phyloP scores from a whole-genome alignment of 2,888 invertebrate genomes.

The Craniophora ligustri region DNA sequence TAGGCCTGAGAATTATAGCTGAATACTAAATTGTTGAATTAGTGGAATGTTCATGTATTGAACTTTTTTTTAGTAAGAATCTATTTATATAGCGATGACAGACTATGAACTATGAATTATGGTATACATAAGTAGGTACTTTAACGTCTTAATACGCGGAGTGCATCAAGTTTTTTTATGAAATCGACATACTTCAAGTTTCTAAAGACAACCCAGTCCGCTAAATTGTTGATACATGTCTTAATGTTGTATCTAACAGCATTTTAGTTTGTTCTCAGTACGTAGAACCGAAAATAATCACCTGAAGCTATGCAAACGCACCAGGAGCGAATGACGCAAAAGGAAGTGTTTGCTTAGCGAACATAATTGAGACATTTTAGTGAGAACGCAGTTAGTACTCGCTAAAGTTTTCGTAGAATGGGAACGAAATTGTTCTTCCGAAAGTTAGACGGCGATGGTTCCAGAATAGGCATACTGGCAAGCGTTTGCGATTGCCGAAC shows the following conservation, averaged over 20 bases:
- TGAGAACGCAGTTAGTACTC: slow-evolving; percentile 59
- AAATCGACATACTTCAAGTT: too few species aligned
- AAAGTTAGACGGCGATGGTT: slow-evolving; percentile 44
- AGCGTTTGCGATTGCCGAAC: slow-evolving; percentile 34
- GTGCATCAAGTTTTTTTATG: too few species aligned
- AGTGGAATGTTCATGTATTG: too few species aligned
- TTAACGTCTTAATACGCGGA: too few species aligned
- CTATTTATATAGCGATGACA: too few species aligned
- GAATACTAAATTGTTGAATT: too few species aligned
- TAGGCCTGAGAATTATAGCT: too few species aligned
- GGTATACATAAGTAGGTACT: too few species aligned
- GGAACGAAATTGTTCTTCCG: slow-evolving; percentile 59
- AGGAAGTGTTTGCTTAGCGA: slow-evolving; percentile 65
- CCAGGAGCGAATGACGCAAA: slow-evolving; percentile 52
- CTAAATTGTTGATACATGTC: too few species aligned
- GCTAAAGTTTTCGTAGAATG: slow-evolving; percentile 60
- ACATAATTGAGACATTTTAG: slow-evolving; percentile 69
- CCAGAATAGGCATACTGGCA: slow-evolving; percentile 34
- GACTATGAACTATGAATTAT: too few species aligned
- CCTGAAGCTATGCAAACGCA: slow-evolving; percentile 35
- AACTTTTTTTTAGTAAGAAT: too few species aligned
- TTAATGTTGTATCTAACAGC: not conserved
- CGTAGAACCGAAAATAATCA: slow-evolving; percentile 20
- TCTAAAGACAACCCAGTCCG: too few species aligned
- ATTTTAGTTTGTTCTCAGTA: not conserved